Percentiles rank a stretch among this genome's conserved stretches.
Evolutionary conservation across 1,140 invertebrate genomes (phyloP).

Genomic region (Camponotus floridanus): DNA sequence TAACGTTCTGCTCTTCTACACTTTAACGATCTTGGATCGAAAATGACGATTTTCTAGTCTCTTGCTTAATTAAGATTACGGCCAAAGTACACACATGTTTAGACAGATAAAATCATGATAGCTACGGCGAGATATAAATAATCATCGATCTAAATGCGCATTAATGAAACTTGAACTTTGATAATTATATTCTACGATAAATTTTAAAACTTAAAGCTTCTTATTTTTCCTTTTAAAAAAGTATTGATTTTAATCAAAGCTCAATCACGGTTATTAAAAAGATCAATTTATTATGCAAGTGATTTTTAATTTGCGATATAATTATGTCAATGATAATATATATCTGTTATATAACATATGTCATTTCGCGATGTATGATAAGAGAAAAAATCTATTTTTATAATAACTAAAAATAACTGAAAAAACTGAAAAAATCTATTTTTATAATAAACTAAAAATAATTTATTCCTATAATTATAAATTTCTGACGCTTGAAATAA

Average conservation of each 20-base stretch:
- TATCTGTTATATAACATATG: slow-evolving; percentile 14
- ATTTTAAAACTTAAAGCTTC: neutral
- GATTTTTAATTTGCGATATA: slow-evolving; percentile 31
- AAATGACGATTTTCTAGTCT: slow-evolving; percentile 21
- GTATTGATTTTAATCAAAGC: neutral
- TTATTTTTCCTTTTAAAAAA: neutral
- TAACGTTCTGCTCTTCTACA: slow-evolving; percentile 26
- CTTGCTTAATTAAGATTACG: neutral
- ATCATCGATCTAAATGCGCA: neutral
- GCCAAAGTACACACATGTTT: neutral
- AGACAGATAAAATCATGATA: neutral
- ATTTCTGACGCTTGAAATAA: too few relatives aligned
- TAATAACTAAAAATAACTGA: too few relatives aligned
- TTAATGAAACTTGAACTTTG: neutral
- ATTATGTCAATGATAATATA: slow-evolving; percentile 1
- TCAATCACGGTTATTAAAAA: slow-evolving; percentile 1
- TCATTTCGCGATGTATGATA: slow-evolving; percentile 8
- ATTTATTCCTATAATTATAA: too few relatives aligned
- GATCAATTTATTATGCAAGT: slow-evolving; percentile 14
- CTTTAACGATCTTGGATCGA: slow-evolving; percentile 38
- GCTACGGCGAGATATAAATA: neutral
- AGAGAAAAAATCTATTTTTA: too few relatives aligned
- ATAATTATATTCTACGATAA: neutral
- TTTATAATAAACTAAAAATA: too few relatives aligned
- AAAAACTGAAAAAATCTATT: too few relatives aligned